Evolutionary conservation across 1,140 invertebrate genomes (phyloP), one percentile per base, ranked within the genome.

Genomic region (Samia ricini): DNA sequence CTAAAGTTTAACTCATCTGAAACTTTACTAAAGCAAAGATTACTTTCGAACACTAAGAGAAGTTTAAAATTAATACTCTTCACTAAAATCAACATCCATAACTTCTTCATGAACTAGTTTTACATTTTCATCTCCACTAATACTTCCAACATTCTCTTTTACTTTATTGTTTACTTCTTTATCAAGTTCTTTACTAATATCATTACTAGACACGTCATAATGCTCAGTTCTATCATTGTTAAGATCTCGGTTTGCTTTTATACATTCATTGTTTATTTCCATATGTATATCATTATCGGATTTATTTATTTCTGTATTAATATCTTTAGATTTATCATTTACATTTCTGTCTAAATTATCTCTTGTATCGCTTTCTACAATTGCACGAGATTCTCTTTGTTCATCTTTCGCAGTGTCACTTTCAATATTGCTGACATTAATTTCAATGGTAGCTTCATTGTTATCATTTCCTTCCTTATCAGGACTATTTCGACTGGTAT

Each of bases 1-100:
- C n/a, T n/a, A n/a, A n/a, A n/a, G n/a, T n/a, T n/a, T n/a, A n/a
- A n/a, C n/a, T n/a, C n/a, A n/a, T n/a, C n/a, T n/a, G n/a, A n/a
- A n/a, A n/a, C n/a, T n/a, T n/a, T n/a, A n/a, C n/a, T n/a, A n/a
- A n/a, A n/a, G n/a, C n/a, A n/a, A n/a, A n/a, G n/a, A n/a, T n/a
- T n/a, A n/a, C n/a, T n/a, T 66, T 60, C n/a, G 20, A n/a, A n/a
- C 19, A 22, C 7, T 52, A 22, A 12, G 15, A 42, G 7, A 42
- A 42, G 2, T 42, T 42, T 8, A 8, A 42, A 42, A 23, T 68
- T 75, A 83, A 61, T 85, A 84, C 21, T 86, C 81, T 22, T 87
- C 80, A 74, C 51, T 70, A 68, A 88, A 88, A 74, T 88, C 83
- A 20, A 88, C 67, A 73, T 88, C 85, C 82, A 88, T 88, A 4